Percentiles rank a stretch among this genome's conserved stretches.
Conservation (phyloP, 2,888 invertebrate genomes). For the Lithophane ornitopus region DNA sequence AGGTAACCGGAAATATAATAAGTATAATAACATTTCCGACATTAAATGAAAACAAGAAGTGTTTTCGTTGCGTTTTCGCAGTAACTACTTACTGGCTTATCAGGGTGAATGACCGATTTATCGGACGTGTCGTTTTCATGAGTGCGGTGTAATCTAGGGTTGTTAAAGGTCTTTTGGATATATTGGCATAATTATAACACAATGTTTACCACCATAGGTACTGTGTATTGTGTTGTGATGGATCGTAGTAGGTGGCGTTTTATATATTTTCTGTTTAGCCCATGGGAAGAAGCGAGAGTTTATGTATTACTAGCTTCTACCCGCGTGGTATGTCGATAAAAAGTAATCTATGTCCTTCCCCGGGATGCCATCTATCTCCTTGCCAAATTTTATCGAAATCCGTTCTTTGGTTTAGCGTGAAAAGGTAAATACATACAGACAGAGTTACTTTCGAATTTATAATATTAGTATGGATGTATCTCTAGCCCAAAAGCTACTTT, state of each 20-base stretch:
- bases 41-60: constrained; percentile 46
- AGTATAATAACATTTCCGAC: constrained; percentile 22
- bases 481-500: neutral
- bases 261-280: neutral
- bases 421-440: too few relatives aligned
- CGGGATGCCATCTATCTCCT: too few relatives aligned
- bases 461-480: too few relatives aligned
- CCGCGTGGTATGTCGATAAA: too few relatives aligned
- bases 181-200: neutral
- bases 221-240: neutral
- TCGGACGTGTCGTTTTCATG: constrained; percentile 14
- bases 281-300: too few relatives aligned
- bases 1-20: constrained; percentile 13
- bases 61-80: constrained; percentile 40
- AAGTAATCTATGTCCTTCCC: too few relatives aligned
- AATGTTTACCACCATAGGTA: neutral
- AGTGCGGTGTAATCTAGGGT: constrained; percentile 26
- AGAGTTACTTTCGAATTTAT: too few relatives aligned
- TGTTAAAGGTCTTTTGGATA: constrained; percentile 5
- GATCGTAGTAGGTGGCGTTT: neutral
- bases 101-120: constrained; percentile 51
- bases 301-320: too few relatives aligned
- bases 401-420: too few relatives aligned
- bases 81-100: constrained; percentile 38
- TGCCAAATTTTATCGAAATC: too few relatives aligned